Percentiles rank a stretch among this genome's conserved stretches.
Conservation (phyloP, 35 echinoderm and acorn worm genomes). For the Hemicentrotus pulcherrimus region DNA sequence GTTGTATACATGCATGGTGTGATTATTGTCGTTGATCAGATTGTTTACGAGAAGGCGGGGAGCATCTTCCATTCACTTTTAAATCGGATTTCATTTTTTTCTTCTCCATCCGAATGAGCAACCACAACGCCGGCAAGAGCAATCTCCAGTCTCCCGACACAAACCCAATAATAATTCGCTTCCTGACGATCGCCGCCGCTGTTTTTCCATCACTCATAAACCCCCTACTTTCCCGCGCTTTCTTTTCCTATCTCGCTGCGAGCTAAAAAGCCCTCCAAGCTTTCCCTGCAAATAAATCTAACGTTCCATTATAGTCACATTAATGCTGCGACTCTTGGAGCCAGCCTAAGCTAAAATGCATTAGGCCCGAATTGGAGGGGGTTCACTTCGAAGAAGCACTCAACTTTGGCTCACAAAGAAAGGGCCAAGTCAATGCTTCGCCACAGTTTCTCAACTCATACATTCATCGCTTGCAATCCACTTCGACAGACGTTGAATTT, state of each 20-base stretch:
- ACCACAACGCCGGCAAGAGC: background rate
- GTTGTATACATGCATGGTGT: background rate
- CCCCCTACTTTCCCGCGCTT: background rate
- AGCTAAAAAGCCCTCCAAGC: background rate
- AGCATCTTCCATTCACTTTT: background rate
- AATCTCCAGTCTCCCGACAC: background rate
- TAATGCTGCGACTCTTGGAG: background rate
- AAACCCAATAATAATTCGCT: conserved; percentile 13
- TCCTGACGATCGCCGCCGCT: background rate
- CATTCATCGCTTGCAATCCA: background rate
- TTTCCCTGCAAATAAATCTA: background rate
- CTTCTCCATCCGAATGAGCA: background rate
- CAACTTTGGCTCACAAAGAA: background rate
- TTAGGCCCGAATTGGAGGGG: background rate
- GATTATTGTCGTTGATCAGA: conserved; percentile 3
- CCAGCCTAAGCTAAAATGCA: background rate
- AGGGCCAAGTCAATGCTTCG: background rate
- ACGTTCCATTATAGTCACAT: conserved; percentile 3
- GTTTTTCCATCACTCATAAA: background rate
- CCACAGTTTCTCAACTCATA: background rate
- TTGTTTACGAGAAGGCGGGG: background rate
- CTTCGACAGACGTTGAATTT: background rate
- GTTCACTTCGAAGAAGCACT: background rate
- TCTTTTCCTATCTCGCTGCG: background rate
- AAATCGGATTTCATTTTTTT: conserved; percentile 11